These are phyloP conservation scores for Alsophila aescularia DNA, from an alignment of 2,888 invertebrate species.

Conservation along the genomic window DNA sequence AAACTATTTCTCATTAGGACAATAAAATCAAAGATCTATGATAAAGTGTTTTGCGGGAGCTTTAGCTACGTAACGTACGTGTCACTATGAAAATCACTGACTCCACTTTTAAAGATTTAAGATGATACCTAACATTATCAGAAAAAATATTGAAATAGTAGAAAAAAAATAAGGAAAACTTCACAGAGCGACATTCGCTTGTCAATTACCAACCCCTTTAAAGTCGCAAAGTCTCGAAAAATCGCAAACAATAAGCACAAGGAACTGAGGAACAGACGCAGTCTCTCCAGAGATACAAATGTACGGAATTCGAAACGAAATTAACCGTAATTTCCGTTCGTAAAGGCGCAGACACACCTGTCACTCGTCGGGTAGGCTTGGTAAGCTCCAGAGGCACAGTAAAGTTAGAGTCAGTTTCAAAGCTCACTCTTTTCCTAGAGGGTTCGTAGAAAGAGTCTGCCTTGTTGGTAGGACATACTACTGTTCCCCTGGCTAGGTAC, in stretches of 20 bases:
- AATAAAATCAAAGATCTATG: too few species aligned
- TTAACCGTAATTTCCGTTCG: conserved; percentile 48
- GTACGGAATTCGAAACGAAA: conserved; percentile 49
- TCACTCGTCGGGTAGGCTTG: conserved; percentile 42
- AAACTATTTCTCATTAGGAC: too few species aligned
- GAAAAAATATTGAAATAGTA: background rate
- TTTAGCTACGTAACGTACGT: too few species aligned
- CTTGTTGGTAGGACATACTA: too few species aligned
- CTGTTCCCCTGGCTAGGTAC: too few species aligned
- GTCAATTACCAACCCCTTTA: conserved; percentile 11
- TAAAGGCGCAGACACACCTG: conserved; percentile 48
- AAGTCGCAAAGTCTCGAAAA: conserved; percentile 5
- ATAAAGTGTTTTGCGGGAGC: too few species aligned
- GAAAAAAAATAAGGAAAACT: background rate
- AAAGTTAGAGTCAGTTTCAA: background rate
- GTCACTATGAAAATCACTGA: too few species aligned
- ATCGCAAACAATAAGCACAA: conserved; percentile 9
- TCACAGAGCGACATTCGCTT: conserved; percentile 14
- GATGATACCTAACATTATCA: background rate
- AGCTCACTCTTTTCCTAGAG: too few species aligned
- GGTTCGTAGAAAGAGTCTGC: too few species aligned
- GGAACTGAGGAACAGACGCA: conserved; percentile 5
- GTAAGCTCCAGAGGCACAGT: conserved; percentile 30
- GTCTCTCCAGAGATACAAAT: conserved; percentile 31
- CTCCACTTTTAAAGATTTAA: too few species aligned